Conservation (phyloP, 2,888 invertebrate species). For the Calliphora vomitoria region DNA sequence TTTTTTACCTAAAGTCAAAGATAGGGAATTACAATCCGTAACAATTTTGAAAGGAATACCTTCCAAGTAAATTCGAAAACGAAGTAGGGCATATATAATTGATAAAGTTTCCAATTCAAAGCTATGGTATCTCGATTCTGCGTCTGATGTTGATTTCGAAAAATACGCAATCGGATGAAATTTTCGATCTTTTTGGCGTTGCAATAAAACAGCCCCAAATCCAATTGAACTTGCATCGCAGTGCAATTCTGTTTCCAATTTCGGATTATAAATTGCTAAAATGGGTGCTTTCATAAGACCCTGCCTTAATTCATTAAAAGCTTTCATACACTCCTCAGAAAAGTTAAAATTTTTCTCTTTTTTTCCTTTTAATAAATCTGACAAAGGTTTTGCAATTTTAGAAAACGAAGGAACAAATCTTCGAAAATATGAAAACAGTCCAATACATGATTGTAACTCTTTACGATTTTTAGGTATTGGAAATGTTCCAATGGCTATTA, state of each 20-base stretch:
- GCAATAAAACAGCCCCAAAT: background rate
- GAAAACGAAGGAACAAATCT: no score
- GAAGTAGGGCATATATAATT: background rate
- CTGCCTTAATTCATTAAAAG: constrained; percentile 1
- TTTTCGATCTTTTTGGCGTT: background rate
- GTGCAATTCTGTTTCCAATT: no score
- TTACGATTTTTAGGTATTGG: background rate
- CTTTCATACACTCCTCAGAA: background rate
- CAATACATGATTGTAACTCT: background rate
- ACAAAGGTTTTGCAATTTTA: no score
- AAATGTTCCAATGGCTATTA: constrained; percentile 4
- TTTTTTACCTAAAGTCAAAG: background rate
- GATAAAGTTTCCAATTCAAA: background rate
- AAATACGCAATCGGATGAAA: background rate
- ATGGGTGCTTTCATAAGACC: background rate
- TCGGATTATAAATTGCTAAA: no score
- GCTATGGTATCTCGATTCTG: background rate
- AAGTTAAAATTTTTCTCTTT: background rate
- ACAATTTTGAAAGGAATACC: constrained; percentile 6
- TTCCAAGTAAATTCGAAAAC: background rate
- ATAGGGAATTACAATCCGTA: constrained; percentile 11
- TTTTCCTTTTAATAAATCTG: background rate
- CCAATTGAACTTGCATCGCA: no score
- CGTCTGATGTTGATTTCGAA: background rate
- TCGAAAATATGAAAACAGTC: no score